phyloP scores from a whole-genome alignment of 2,113 vertebrate species.

The Pyrgilauda ruficollis region DNA sequence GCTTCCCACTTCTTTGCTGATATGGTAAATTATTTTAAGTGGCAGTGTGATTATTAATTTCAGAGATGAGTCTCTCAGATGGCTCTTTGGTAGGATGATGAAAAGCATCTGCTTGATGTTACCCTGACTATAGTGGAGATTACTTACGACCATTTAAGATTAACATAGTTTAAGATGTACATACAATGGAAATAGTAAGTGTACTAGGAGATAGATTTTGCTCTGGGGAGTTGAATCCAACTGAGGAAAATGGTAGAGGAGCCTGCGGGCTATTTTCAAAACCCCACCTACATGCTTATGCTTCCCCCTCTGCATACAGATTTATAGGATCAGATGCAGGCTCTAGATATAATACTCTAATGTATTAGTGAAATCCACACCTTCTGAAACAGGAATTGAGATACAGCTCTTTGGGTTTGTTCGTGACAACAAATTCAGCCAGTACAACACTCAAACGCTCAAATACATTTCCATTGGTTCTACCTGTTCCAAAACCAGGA shows the following conservation, averaged over 20 bases:
- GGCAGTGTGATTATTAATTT: neutral
- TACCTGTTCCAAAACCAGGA: neutral
- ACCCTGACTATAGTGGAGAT: neutral
- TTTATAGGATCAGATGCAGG: neutral
- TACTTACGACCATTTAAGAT: neutral
- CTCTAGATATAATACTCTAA: neutral
- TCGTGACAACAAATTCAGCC: neutral
- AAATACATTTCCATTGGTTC: neutral
- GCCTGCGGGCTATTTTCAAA: neutral
- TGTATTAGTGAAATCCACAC: neutral
- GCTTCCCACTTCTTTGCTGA: neutral
- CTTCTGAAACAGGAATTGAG: neutral
- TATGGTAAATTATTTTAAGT: neutral
- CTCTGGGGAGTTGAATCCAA: neutral
- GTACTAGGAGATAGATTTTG: neutral
- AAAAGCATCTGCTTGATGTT: neutral
- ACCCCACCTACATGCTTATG: neutral
- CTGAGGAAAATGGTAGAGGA: neutral
- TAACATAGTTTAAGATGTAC: neutral
- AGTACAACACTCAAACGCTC: fast-evolving
- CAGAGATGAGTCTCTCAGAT: neutral
- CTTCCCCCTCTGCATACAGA: neutral
- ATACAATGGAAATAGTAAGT: neutral
- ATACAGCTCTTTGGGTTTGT: neutral
- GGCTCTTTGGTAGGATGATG: neutral